Evolutionary conservation across 2,113 vertebrate genomes (phyloP).

Genomic region (Vanacampus margaritifer): DNA sequence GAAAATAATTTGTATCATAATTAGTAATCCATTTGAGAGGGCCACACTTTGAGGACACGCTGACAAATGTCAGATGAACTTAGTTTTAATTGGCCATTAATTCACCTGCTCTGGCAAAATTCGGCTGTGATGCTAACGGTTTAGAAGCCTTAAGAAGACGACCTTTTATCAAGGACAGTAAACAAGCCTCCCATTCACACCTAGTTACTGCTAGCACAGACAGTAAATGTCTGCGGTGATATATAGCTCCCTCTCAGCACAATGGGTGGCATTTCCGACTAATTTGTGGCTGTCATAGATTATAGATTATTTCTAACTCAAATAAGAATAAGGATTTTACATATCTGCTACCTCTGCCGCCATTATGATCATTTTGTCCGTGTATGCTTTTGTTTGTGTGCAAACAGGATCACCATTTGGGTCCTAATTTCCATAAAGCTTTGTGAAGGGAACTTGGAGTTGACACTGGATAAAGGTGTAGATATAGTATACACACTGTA

Average conservation of each 20-base stretch:
- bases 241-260: background rate
- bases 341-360: too few species aligned
- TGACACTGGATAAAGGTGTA: too few species aligned
- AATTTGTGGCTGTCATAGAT: background rate
- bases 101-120: background rate
- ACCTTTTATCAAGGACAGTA: background rate
- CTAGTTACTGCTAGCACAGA: background rate
- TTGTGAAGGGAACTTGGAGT: too few species aligned
- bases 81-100: background rate
- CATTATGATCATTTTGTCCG: too few species aligned
- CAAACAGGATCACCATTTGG: too few species aligned
- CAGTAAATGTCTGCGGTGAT: background rate
- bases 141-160: background rate
- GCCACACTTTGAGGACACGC: background rate
- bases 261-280: slow-evolving; percentile 3
- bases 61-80: background rate
- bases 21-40: background rate
- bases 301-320: background rate
- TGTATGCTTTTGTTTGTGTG: too few species aligned
- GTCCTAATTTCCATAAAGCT: too few species aligned
- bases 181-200: background rate
- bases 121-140: background rate
- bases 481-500: too few species aligned
- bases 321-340: background rate
- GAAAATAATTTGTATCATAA: background rate